Conservation (phyloP, 2,113 vertebrate genomes). For the Corynorhinus townsendii region DNA sequence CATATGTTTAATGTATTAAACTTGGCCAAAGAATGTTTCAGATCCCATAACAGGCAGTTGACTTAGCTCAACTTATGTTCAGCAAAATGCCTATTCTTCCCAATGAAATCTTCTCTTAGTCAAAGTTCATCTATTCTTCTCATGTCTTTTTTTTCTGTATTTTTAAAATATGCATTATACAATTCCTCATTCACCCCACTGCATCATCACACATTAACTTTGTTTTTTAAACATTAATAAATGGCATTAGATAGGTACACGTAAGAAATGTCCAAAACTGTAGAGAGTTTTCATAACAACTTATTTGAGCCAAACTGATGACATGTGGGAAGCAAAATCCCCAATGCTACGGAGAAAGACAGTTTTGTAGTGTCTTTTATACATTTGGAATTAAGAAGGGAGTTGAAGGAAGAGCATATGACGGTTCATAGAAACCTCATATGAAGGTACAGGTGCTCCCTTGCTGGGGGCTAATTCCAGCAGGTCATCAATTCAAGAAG, state of each 20-base stretch:
- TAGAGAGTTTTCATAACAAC: neutral
- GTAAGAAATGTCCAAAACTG: neutral
- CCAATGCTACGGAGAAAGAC: neutral
- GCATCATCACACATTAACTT: neutral
- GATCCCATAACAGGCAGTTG: neutral
- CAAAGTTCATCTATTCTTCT: neutral
- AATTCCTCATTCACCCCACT: neutral
- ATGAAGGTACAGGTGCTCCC: neutral
- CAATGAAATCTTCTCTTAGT: neutral
- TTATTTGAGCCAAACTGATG: neutral
- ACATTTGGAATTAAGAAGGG: neutral
- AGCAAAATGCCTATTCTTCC: neutral
- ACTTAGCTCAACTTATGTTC: neutral
- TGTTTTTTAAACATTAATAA: neutral
- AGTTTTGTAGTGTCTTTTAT: neutral
- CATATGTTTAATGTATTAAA: neutral
- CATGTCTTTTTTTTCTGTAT: neutral
- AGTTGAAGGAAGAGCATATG: neutral
- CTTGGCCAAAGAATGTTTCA: neutral
- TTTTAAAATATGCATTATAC: neutral
- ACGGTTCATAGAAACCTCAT: neutral
- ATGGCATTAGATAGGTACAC: neutral
- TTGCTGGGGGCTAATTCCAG: too few species aligned
- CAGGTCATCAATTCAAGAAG: too few species aligned
- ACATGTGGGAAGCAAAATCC: neutral